phyloP scores from a whole-genome alignment of 2,113 vertebrate genomes.

The Microcebus ravelobensis region DNA sequence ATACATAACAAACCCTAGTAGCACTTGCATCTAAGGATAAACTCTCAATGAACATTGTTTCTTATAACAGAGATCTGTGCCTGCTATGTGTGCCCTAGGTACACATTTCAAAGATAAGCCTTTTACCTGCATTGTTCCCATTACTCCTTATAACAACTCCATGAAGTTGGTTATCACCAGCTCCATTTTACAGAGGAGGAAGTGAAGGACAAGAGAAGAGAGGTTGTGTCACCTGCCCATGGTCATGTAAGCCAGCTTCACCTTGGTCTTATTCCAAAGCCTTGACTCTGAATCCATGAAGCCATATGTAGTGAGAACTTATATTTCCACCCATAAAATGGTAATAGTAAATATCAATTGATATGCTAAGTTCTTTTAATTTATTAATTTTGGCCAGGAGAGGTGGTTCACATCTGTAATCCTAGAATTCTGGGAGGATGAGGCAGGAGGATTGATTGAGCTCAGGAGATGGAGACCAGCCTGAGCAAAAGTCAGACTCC shows the following conservation, averaged over 20 bases:
- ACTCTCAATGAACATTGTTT: neutral
- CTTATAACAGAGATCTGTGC: neutral
- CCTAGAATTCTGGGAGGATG: too few species aligned
- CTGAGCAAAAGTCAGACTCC: too few species aligned
- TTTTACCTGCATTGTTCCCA: neutral
- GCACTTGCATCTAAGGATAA: neutral
- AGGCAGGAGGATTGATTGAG: too few species aligned
- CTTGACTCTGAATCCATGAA: neutral
- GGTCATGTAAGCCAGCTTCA: neutral
- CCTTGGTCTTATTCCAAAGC: neutral
- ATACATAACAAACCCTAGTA: neutral
- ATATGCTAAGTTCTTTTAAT: neutral
- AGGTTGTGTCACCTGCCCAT: neutral
- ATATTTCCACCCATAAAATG: neutral
- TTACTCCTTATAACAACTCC: neutral
- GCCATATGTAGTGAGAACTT: neutral
- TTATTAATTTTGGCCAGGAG: too few species aligned
- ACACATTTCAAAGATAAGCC: neutral
- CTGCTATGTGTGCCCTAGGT: neutral
- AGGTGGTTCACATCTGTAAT: too few species aligned
- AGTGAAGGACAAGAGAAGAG: neutral
- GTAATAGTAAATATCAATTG: neutral
- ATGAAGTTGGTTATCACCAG: neutral
- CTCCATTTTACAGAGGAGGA: neutral
- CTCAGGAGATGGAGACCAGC: too few species aligned